Conservation (phyloP, 2,797 vertebrate genomes). For the Clarias fuscus region DNA sequence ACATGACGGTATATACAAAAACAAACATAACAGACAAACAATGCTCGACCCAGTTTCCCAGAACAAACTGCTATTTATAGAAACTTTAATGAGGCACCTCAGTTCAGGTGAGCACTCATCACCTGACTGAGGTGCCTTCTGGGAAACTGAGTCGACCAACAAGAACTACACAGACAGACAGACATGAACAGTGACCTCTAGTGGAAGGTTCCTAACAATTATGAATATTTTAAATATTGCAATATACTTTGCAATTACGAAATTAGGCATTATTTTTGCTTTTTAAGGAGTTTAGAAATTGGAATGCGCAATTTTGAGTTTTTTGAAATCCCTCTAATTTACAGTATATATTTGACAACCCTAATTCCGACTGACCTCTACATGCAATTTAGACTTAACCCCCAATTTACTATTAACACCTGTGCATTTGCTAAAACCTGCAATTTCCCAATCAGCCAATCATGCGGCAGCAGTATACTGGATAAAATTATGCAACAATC, state of each 20-base stretch:
- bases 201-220: too few species aligned
- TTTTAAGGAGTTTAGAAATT: neutral
- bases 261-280: neutral
- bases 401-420: neutral
- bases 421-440: neutral
- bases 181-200: too few species aligned
- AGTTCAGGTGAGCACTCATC: too few species aligned
- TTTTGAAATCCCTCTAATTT: neutral
- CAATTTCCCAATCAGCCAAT: neutral
- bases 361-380: neutral
- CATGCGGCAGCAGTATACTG: neutral
- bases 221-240: neutral
- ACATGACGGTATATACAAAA: too few species aligned
- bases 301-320: neutral
- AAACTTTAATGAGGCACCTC: too few species aligned
- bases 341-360: neutral
- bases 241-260: neutral
- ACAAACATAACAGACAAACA: too few species aligned
- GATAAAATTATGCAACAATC: neutral
- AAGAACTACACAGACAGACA: too few species aligned
- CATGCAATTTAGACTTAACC: neutral
- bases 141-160: too few species aligned
- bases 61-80: too few species aligned
- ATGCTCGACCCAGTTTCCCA: too few species aligned
- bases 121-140: too few species aligned